phyloP scores from a whole-genome alignment of 1,140 invertebrate genomes.

The Drosophila sulfurigaster region DNA sequence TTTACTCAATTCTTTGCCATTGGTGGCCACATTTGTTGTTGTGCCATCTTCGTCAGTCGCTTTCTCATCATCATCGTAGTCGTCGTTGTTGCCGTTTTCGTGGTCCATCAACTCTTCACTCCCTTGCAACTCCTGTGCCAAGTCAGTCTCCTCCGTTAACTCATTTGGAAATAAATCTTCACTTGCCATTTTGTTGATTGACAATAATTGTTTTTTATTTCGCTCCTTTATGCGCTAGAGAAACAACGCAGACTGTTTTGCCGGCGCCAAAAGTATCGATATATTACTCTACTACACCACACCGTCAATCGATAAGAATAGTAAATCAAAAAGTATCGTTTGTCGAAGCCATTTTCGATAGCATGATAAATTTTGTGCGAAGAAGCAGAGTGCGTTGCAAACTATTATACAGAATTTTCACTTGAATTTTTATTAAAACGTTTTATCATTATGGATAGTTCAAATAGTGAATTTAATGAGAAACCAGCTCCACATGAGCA shows the following conservation, averaged over 20 bases:
- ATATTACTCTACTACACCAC: not conserved
- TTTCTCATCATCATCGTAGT: constrained; percentile 4
- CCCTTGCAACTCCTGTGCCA: constrained; percentile 28
- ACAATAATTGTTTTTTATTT: constrained; percentile 6
- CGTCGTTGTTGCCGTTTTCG: not conserved
- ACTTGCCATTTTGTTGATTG: constrained; percentile 53
- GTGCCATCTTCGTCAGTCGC: not conserved
- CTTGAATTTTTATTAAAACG: constrained; percentile 13
- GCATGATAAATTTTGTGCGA: constrained; percentile 1
- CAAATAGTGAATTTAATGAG: constrained; percentile 57
- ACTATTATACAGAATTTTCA: constrained; percentile 65
- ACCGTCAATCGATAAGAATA: constrained; percentile 4
- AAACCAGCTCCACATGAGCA: constrained; percentile 63
- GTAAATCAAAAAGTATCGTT: not conserved
- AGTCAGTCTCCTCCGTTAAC: constrained; percentile 53
- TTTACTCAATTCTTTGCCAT: constrained; percentile 23
- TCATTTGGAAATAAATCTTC: constrained; percentile 68
- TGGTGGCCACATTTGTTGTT: not conserved
- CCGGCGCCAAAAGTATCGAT: constrained; percentile 45
- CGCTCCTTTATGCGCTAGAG: not conserved
- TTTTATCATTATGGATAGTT: constrained; percentile 47
- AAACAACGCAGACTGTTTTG: constrained; percentile 1
- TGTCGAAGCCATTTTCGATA: constrained; percentile 16
- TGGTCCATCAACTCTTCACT: constrained; percentile 15
- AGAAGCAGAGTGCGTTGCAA: constrained; percentile 18